Conservation (phyloP, 1,140 invertebrate species). For the Sweltsa coloradensis region DNA sequence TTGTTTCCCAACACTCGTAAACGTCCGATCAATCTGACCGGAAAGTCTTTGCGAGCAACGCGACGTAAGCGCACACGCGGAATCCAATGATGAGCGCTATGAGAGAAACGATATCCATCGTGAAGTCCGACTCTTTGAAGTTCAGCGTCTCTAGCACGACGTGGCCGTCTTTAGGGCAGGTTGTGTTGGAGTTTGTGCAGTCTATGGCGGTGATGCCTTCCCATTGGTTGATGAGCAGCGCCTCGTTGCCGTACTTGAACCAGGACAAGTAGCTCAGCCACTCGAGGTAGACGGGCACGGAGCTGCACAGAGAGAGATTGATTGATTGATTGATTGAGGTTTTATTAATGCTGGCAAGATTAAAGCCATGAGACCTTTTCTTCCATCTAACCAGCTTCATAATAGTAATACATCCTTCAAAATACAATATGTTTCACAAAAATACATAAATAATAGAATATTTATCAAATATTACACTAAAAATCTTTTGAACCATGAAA, state of each 20-base stretch:
- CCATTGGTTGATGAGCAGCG: conserved; percentile 91
- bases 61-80: conserved; percentile 61
- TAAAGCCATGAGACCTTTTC: too few relatives aligned
- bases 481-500: too few relatives aligned
- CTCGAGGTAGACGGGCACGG: conserved; percentile 74
- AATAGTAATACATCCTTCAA: too few relatives aligned
- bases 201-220: conserved; percentile 50
- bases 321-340: too few relatives aligned
- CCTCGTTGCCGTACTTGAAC: conserved; percentile 91
- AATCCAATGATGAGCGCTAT: conserved; percentile 60
- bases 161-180: conserved; percentile 60
- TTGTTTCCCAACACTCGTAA: too few relatives aligned
- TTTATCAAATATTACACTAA: too few relatives aligned
- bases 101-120: conserved; percentile 55
- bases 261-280: conserved; percentile 92
- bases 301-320: conserved; percentile 51
- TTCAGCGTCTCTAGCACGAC: conserved; percentile 67
- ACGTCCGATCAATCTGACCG: neutral
- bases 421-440: too few relatives aligned
- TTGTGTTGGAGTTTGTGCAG: conserved; percentile 49
- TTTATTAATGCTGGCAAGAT: too few relatives aligned
- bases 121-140: conserved; percentile 60
- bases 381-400: too few relatives aligned
- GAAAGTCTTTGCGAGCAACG: conserved; percentile 32
- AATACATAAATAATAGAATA: too few relatives aligned